Evolutionary conservation across 2,888 invertebrate species (phyloP).

Genomic region (Trachelus stipa): DNA sequence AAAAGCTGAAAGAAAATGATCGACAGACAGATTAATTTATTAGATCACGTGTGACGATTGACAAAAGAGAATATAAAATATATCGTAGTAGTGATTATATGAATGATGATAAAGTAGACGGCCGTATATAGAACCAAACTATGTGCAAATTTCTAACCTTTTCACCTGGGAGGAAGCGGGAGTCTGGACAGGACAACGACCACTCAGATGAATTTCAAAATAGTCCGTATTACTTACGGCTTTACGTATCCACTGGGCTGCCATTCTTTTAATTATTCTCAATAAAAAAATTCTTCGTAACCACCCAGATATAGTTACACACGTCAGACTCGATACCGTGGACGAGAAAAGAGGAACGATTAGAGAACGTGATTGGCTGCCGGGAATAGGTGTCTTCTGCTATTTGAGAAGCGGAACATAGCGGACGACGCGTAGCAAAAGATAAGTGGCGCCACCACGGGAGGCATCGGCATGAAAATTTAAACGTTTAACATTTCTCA

Average conservation of each 20-base stretch:
- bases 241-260: slow-evolving; percentile 62
- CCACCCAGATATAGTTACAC: slow-evolving; percentile 37
- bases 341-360: slow-evolving; percentile 40
- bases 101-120: slow-evolving; percentile 31
- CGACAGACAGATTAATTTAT: neutral
- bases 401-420: slow-evolving; percentile 41
- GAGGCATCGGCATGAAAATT: neutral
- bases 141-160: slow-evolving; percentile 52
- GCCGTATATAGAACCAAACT: slow-evolving; percentile 33
- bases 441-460: neutral
- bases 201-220: slow-evolving; percentile 20
- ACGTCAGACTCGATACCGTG: slow-evolving; percentile 48
- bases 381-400: slow-evolving; percentile 50
- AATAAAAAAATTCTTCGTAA: slow-evolving; percentile 35
- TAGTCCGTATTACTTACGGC: slow-evolving; percentile 51
- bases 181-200: slow-evolving; percentile 16
- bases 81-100: slow-evolving; percentile 7
- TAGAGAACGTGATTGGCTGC: slow-evolving; percentile 44
- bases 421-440: slow-evolving; percentile 38
- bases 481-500: neutral
- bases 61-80: slow-evolving; percentile 8
- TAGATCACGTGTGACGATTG: neutral
- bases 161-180: slow-evolving; percentile 30
- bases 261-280: slow-evolving; percentile 53
- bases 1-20: neutral